A percentile compares a stretch with the other conserved stretches of the same genome.
phyloP scores from a whole-genome alignment of 2,797 vertebrate genomes.

The Hybognathus amarus region DNA sequence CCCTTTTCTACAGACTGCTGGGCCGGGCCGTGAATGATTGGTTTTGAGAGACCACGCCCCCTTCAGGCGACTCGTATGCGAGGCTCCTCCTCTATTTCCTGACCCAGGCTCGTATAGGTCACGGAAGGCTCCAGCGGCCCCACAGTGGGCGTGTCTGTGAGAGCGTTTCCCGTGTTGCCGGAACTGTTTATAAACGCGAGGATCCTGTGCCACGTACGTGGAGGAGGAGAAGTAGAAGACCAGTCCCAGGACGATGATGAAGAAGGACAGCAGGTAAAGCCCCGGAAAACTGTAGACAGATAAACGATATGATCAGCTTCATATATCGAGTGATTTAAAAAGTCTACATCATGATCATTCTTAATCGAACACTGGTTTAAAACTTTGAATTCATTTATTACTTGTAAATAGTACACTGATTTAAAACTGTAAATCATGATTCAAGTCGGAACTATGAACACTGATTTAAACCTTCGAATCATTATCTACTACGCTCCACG shows the following conservation, averaged over 20 bases:
- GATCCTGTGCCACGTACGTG: conserved; percentile 92
- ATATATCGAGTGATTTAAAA: neutral
- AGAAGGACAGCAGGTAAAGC: conserved; percentile 91
- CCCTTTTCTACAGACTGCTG: conserved; percentile 54
- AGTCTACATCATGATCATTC: neutral
- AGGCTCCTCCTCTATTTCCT: conserved; percentile 88
- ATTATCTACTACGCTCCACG: too few relatives aligned
- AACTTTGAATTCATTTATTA: neutral
- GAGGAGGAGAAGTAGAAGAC: conserved; percentile 90
- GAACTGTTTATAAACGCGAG: conserved; percentile 95
- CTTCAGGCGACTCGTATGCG: conserved; percentile 84
- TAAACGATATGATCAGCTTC: neutral
- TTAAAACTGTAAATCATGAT: neutral
- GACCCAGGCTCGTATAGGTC: conserved; percentile 90
- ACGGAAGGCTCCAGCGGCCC: conserved; percentile 87
- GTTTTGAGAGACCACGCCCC: conserved; percentile 30
- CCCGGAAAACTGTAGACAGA: conserved; percentile 86
- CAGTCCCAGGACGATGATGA: conserved; percentile 89
- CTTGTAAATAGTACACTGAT: neutral
- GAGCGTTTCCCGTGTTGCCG: conserved; percentile 85
- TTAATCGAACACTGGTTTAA: neutral
- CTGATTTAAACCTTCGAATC: neutral
- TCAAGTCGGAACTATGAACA: neutral
- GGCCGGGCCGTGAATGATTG: conserved; percentile 51
- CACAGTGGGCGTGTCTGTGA: conserved; percentile 76